A percentile compares a stretch with the other conserved stretches of the same genome.
Conservation (phyloP, 2,113 vertebrate species). For the Anoplopoma fimbria region DNA sequence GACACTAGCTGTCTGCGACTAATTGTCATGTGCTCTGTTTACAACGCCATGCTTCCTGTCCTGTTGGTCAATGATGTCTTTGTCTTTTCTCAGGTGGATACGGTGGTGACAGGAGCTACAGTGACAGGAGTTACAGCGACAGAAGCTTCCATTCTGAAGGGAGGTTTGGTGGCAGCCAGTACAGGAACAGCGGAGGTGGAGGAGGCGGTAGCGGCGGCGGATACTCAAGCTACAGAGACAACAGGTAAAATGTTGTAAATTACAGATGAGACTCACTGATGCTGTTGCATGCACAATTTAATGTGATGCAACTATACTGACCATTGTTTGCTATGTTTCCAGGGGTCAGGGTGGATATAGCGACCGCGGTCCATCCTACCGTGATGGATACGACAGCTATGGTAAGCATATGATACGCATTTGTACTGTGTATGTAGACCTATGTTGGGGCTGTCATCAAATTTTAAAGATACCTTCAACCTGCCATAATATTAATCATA, state of each 20-base stretch:
- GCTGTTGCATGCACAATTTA: accelerated
- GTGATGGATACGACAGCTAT: constrained; percentile 95
- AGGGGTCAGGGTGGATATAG: constrained; percentile 93
- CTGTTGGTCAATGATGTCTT: background rate
- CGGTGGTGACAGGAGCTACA: constrained; percentile 83
- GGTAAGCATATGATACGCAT: constrained; percentile 84
- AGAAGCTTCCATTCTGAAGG: constrained; percentile 80
- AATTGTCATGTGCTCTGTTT: background rate
- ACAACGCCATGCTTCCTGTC: no score
- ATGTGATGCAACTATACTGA: background rate
- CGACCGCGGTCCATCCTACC: constrained; percentile 91
- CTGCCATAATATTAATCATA: no score
- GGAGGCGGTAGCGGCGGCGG: constrained; percentile 43
- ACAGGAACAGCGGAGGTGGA: constrained; percentile 73
- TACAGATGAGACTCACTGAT: no score
- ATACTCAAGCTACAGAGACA: constrained; percentile 72
- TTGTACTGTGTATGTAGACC: constrained; percentile 22
- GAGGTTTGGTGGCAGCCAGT: constrained; percentile 60
- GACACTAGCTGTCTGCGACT: constrained; percentile 39
- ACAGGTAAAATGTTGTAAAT: constrained; percentile 49
- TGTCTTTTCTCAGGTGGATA: constrained; percentile 54
- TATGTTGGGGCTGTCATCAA: constrained; percentile 69
- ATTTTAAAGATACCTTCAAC: background rate
- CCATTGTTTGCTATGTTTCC: background rate
- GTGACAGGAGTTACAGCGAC: constrained; percentile 78